Evolutionary conservation across 1,140 invertebrate species (phyloP), one percentile per base, ranked within the genome.

Genomic region (Schlechtendalia chinensis): DNA sequence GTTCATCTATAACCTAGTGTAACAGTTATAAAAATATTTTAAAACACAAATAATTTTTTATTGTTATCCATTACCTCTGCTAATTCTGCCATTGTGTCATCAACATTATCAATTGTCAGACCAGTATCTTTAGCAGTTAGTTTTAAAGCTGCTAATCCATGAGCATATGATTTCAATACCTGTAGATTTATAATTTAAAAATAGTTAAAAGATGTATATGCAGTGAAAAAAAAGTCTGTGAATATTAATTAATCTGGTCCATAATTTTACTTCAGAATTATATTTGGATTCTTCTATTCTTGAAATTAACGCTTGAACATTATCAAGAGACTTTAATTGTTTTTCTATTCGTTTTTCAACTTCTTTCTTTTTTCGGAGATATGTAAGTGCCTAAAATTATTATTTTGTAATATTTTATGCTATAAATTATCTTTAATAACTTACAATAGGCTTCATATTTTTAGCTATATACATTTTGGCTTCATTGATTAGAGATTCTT

Each of bases 391-490:
- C 75, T 79, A 29, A 6, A 72, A 19, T 72, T 54, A 12, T 54
- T 72, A 50, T 24, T 69, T 50, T 39, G 8, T 8, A 27, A 24
- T 27, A 69, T 71, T 50, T 27, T 4, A 29, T 45, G 45, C 45
- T 16, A 67, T 3, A 45, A n/a, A 67, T 67, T 1, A 22, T n/a
- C 3, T 69, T 27, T 17, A 69, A 1, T 0, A 69, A 79, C 75
- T 79, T 79, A 79, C 75, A 47, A 79, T 79, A 79, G 75, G 58
- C 39, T 79, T 79, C 75, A 79, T 79, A 79, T 79, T 79, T 79
- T 79, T 79, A 19, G 75, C 58, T 45, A 79, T 27, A 5, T 63
- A 79, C n/a, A 16, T 63, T 79, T 79, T 79, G 24, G 75, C 75
- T 79, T 63, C 58, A 16, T 79, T 79, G 4, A 63, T 14, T 27